Evolutionary conservation across 1,140 invertebrate genomes (phyloP).

Genomic region (Danaus plexippus): DNA sequence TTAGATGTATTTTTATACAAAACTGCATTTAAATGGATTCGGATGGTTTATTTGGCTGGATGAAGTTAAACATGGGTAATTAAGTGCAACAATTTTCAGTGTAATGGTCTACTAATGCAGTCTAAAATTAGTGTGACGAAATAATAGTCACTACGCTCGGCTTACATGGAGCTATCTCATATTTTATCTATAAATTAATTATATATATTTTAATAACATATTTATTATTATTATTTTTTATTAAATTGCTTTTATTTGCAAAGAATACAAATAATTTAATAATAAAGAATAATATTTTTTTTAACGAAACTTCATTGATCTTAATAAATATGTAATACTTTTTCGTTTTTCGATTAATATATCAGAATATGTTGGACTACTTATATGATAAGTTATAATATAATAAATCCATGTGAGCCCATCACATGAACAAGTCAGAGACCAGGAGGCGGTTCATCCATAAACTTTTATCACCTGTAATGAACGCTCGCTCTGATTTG

Average conservation of each 20-base stretch:
- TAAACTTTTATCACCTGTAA: slow-evolving; percentile 64
- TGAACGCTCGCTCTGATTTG: slow-evolving; percentile 50
- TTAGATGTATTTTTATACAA: slow-evolving; percentile 33
- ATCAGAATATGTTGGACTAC: too few species aligned
- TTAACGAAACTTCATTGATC: too few species aligned
- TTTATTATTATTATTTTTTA: too few species aligned
- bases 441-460: slow-evolving; percentile 22
- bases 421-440: too few species aligned
- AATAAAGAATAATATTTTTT: too few species aligned
- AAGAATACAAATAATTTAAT: too few species aligned
- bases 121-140: slow-evolving; percentile 55
- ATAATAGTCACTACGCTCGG: slow-evolving; percentile 15
- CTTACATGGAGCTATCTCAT: slow-evolving; percentile 30
- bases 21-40: slow-evolving; percentile 37
- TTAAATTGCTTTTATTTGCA: too few species aligned
- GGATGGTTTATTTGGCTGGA: slow-evolving; percentile 28
- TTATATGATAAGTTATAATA: too few species aligned
- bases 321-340: too few species aligned
- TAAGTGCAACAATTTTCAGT: slow-evolving; percentile 48
- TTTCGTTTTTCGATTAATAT: too few species aligned
- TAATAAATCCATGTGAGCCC: too few species aligned
- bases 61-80: slow-evolving; percentile 49
- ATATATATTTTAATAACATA: not conserved
- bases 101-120: slow-evolving; percentile 49
- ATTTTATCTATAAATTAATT: not conserved